These are phyloP conservation scores for Enteromius unitaeniatus DNA, from an alignment of 2,797 vertebrate species.

Conservation along the genomic window DNA sequence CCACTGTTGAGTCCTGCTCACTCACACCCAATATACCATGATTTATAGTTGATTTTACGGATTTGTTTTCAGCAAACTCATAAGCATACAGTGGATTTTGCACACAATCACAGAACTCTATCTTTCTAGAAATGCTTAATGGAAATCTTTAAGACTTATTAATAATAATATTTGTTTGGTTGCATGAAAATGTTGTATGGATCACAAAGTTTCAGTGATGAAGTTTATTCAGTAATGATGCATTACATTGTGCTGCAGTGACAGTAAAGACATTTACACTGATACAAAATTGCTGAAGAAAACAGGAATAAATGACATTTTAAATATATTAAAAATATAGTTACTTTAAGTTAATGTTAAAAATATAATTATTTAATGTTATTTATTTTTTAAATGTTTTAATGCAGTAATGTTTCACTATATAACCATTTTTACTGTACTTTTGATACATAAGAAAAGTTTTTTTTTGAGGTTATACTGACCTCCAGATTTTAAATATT, in stretches of 20 bases:
- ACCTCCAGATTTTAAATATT: background rate
- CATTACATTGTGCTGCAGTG: background rate
- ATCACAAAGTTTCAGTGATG: background rate
- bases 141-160: background rate
- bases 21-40: background rate
- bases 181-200: background rate
- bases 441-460: background rate
- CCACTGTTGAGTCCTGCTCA: slow-evolving; percentile 15
- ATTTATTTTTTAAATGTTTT: background rate
- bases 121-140: background rate
- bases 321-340: background rate
- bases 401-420: background rate
- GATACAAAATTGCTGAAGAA: background rate
- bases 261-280: background rate
- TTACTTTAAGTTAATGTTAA: too few species aligned
- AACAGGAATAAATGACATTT: too few species aligned
- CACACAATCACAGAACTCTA: background rate
- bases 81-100: background rate
- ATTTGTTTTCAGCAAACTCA: slow-evolving; percentile 7
- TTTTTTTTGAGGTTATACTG: background rate
- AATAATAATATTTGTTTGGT: background rate
- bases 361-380: too few species aligned
- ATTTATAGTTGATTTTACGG: slow-evolving; percentile 12
- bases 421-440: background rate
- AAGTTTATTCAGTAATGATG: background rate